Base-by-base conservation (phyloP, 2,888 invertebrate species). In the Amiota mariae region DNA sequence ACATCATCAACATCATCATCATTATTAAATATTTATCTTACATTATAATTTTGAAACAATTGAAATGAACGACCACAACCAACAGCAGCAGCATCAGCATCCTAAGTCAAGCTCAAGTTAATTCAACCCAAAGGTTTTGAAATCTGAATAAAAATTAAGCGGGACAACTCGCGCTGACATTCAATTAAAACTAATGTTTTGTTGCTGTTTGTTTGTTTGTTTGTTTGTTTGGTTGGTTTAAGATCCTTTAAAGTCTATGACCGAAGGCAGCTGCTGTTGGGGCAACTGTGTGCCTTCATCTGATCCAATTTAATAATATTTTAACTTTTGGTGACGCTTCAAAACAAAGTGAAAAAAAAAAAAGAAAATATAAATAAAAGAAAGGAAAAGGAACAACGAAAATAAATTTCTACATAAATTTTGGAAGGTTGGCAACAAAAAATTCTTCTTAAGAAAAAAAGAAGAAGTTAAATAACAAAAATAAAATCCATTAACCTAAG, bases 21-120 rank as follows among this genome's bases (percentile, higher is more conserved):
- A 83, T 79, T 84, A 83, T 83, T 83, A 83, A 83, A 83, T 83
- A 83, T 83, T 83, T 83, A 83, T 85, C 84, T 82, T 81, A 84
- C 85, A 83, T 83, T 85, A 85, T 85, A 83, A 83, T 84, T 84
- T 77, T 75, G 51, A 72, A 73, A 48, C 49, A 49, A 13, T 8
- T 51, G 56, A 70, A 13, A 56, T 4, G 15, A 18, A n/a, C 9
- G 71, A 59, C 20, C 46, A 68, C 18, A 70, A 15, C 56, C 24
- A 24, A n/a, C n/a, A n/a, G n/a, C n/a, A n/a, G n/a, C n/a, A n/a
- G n/a, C n/a, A n/a, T n/a, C n/a, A 54, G 48, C 61, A 71, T 15
- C 66, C 24, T 9, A 24, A 61, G 54, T 10, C 54, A 66, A 15
- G 15, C 49, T 36, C 36, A 36, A 4, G 36, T 36, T 2, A 36